Base-by-base conservation (phyloP, 1,140 invertebrate species). In the Pissodes strobi region DNA sequence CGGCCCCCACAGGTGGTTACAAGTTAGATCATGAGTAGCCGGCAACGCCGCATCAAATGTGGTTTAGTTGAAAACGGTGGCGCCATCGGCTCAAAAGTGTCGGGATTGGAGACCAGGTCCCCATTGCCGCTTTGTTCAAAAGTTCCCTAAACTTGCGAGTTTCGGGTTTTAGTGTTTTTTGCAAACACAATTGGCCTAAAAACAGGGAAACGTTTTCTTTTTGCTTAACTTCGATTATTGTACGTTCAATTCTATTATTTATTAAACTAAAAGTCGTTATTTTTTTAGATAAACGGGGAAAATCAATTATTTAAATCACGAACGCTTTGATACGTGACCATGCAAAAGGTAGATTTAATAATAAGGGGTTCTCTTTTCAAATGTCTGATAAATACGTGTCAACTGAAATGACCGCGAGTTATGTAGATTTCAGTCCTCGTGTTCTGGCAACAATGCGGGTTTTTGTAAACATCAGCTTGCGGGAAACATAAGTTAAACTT, bases 1-100 rank as follows among this genome's bases (percentile, higher is more conserved):
- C 49, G 39, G 13, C 53, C 61, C 62, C 62, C 62, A 64, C 62
- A 64, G 62, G 62, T 64, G 62, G 62, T 64, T 64, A 23, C 23
- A 23, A 13, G 15, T n/a, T 5, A 17, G 19, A 21, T 13, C 2
- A 27, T 1, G 19, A 64, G 27, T 27, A 43, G 37, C 21, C 21
- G 62, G 53, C 62, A 64, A 64, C 62, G 43, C 17, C 30, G 53
- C 43, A 19, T 10, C 22, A 15, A 22, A 41, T 63, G 38, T 39
- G 43, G 52, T 57, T 27, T 22, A 21, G 22, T 41, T 6, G 43
- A 49, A 27, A 46, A 21, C 45, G 57, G 57, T 51, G 58, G 48
- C 51, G 61, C 51, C 61, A 34, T 27, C 49, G 8, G 52, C 9
- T 46, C n/a, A n/a, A 3, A 21, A 27, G 53, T 43, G 62, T 30